Conservation (phyloP, 1,140 invertebrate species). For the Rhagoletis pomonella region DNA sequence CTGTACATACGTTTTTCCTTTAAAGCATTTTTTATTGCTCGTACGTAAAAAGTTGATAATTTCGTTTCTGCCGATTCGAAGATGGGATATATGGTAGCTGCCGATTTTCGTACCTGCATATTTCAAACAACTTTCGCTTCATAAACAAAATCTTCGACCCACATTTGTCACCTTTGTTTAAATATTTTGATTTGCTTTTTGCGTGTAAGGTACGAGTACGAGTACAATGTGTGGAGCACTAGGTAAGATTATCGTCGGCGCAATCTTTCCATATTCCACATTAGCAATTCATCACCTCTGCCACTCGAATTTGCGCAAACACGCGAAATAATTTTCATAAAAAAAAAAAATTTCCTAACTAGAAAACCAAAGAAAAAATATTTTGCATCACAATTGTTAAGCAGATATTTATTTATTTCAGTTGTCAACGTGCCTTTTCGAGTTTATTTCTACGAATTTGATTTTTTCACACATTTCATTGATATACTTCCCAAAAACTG, state of each 20-base stretch:
- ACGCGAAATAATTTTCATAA: neutral
- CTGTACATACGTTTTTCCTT: too few species aligned
- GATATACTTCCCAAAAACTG: conserved; percentile 35
- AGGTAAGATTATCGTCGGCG: neutral
- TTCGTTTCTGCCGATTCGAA: too few species aligned
- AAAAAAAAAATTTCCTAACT: neutral
- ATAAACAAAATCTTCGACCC: neutral
- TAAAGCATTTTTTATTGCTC: too few species aligned
- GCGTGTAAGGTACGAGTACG: neutral
- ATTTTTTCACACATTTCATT: conserved; percentile 52
- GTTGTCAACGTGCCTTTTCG: neutral
- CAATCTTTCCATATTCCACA: neutral
- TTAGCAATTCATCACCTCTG: conserved; percentile 21
- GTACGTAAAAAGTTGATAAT: too few species aligned
- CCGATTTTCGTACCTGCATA: too few species aligned
- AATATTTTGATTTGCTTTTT: neutral
- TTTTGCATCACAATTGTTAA: conserved; percentile 35
- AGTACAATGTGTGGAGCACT: neutral
- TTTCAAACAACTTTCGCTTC: neutral
- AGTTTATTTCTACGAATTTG: neutral
- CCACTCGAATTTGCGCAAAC: neutral
- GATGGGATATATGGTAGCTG: too few species aligned
- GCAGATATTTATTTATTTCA: neutral
- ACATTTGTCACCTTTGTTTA: neutral
- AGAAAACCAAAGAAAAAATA: neutral